Conservation (phyloP, 92 coral and sea anemone genomes). For the Chrysogorgia sp. region DNA sequence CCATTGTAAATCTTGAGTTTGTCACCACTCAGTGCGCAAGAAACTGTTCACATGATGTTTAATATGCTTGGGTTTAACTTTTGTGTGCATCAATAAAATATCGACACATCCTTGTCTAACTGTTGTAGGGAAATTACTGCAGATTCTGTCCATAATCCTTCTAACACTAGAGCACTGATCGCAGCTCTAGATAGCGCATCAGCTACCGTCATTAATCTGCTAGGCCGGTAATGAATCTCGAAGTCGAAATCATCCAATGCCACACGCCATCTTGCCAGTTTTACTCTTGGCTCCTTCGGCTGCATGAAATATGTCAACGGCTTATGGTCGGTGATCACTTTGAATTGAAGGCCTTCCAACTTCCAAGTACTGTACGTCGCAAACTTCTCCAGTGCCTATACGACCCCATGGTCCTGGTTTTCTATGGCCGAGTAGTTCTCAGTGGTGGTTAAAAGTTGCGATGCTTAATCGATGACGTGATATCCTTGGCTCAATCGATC, state of each 20-base stretch:
- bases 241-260: conserved; percentile 10
- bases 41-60: conserved; percentile 21
- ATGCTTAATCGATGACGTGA: conserved; percentile 15
- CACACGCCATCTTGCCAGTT: conserved; percentile 15
- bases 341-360: conserved; percentile 17
- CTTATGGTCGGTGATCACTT: conserved; percentile 20
- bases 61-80: conserved; percentile 1
- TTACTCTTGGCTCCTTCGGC: conserved; percentile 3
- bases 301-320: conserved; percentile 16
- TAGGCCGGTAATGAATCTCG: background rate
- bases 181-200: conserved; percentile 19
- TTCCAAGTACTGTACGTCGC: too few species aligned
- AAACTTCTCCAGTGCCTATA: background rate
- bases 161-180: conserved; percentile 1
- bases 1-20: conserved; percentile 4
- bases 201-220: background rate
- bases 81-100: background rate
- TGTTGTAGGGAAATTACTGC: background rate
- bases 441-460: conserved; percentile 12
- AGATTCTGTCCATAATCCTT: conserved; percentile 8
- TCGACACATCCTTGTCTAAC: conserved; percentile 4
- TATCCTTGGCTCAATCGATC: conserved; percentile 13
- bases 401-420: background rate
- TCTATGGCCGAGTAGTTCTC: conserved; percentile 33
- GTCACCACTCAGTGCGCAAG: conserved; percentile 13